Evolutionary conservation across 2,113 vertebrate species (phyloP).

Genomic region (Willisornis vidua): DNA sequence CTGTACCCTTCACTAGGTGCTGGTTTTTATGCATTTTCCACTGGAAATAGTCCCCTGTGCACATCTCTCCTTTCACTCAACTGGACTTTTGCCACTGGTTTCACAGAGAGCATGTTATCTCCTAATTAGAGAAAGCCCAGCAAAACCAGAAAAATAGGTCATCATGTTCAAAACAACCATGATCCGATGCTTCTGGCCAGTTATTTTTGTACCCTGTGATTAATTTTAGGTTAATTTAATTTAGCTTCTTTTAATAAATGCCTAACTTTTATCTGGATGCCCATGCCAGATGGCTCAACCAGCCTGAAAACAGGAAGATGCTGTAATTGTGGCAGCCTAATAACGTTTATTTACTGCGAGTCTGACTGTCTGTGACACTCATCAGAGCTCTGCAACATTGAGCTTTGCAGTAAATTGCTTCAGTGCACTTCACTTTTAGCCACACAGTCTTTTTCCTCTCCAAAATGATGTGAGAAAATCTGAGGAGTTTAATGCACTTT

Average conservation of each 20-base stretch:
- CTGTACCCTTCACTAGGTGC: neutral
- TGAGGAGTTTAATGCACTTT: accelerated
- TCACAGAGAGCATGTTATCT: neutral
- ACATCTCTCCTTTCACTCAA: neutral
- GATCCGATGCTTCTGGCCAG: slow-evolving; percentile 27
- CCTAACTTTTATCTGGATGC: slow-evolving; percentile 47
- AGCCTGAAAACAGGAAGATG: slow-evolving; percentile 51
- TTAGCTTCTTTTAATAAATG: slow-evolving; percentile 64
- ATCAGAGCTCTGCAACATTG: neutral
- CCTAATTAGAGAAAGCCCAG: slow-evolving; percentile 33
- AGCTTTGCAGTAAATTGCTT: neutral
- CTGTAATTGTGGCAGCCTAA: slow-evolving; percentile 34
- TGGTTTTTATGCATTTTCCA: neutral
- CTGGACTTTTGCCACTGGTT: neutral
- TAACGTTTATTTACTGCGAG: slow-evolving; percentile 56
- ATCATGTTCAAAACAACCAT: slow-evolving; percentile 20
- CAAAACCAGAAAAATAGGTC: slow-evolving; percentile 56
- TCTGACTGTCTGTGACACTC: neutral
- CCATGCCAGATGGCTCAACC: slow-evolving; percentile 21
- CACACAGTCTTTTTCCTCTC: neutral
- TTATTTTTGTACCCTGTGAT: slow-evolving; percentile 39
- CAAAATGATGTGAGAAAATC: neutral
- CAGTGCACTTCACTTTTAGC: neutral
- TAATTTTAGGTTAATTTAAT: slow-evolving; percentile 71
- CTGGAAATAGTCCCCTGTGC: neutral